Evolutionary conservation across 2,113 vertebrate species (phyloP).

Genomic region (Talpa occidentalis): DNA sequence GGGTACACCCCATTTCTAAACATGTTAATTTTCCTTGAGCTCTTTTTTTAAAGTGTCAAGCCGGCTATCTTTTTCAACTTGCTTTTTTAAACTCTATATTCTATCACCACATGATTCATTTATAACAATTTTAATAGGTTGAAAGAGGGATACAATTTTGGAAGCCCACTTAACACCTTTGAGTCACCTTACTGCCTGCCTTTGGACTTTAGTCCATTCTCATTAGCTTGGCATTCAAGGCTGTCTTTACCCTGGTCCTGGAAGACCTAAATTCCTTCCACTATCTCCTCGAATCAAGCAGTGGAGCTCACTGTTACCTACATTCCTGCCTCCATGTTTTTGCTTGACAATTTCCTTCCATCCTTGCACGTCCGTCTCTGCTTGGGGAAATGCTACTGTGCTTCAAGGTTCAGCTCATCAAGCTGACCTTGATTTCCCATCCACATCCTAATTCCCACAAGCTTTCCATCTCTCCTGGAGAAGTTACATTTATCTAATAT

Average conservation of each 20-base stretch:
- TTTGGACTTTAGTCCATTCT: constrained; percentile 37
- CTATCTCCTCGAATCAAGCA: constrained; percentile 3
- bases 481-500: background rate
- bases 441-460: constrained; percentile 33
- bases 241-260: background rate
- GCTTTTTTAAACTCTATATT: background rate
- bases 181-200: background rate
- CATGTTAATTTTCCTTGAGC: no score
- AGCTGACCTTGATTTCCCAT: constrained; percentile 30
- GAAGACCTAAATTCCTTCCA: constrained; percentile 1
- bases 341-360: background rate
- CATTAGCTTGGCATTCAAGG: constrained; percentile 24
- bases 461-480: background rate
- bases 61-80: background rate
- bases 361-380: background rate
- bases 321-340: constrained; percentile 12
- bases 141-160: constrained; percentile 27
- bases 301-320: background rate
- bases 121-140: background rate
- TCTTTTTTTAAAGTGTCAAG: background rate
- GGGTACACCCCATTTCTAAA: no score
- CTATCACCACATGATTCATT: background rate
- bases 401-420: constrained; percentile 8
- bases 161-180: background rate
- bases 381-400: constrained; percentile 44